Conservation (phyloP, 2,888 invertebrate genomes). For the Tineola bisselliella region DNA sequence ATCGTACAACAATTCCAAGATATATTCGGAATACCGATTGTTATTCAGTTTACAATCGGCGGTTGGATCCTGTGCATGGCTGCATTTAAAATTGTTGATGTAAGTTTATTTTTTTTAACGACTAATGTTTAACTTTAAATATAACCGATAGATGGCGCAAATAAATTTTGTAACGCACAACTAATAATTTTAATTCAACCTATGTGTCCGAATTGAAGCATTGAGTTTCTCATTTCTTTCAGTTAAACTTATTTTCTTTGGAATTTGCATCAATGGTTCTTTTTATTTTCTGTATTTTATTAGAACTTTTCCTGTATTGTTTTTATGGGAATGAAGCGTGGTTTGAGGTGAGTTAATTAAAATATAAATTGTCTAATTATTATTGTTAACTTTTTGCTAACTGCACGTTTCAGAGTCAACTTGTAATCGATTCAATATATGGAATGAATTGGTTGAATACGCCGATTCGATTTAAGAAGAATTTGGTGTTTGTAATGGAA, state of each 20-base stretch:
- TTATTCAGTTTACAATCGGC: slow-evolving; percentile 51
- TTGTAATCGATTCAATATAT: slow-evolving; percentile 44
- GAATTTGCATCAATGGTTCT: slow-evolving; percentile 62
- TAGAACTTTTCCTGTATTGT: slow-evolving; percentile 66
- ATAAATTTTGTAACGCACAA: not conserved
- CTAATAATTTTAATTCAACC: not conserved
- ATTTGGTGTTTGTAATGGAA: slow-evolving; percentile 51
- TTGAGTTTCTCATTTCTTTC: no score
- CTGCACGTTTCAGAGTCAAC: not conserved
- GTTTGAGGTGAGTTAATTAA: slow-evolving; percentile 55
- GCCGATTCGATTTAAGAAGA: slow-evolving; percentile 27
- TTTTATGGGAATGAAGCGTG: slow-evolving; percentile 68
- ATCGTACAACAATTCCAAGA: slow-evolving; percentile 29
- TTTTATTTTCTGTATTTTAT: slow-evolving; percentile 63
- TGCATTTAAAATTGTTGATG: slow-evolving; percentile 24
- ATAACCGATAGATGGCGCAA: not conserved
- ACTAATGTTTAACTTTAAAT: not conserved
- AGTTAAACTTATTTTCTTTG: slow-evolving; percentile 41
- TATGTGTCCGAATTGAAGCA: not conserved
- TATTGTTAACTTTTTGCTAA: not conserved
- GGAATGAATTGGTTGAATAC: slow-evolving; percentile 37
- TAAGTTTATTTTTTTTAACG: not conserved
- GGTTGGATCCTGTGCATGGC: slow-evolving; percentile 61
- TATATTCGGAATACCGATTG: slow-evolving; percentile 42
- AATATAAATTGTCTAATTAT: no score